A percentile compares a stretch with the other conserved stretches of the same genome.
Conservation (phyloP, 2,888 invertebrate species). For the Pandemis heparana region DNA sequence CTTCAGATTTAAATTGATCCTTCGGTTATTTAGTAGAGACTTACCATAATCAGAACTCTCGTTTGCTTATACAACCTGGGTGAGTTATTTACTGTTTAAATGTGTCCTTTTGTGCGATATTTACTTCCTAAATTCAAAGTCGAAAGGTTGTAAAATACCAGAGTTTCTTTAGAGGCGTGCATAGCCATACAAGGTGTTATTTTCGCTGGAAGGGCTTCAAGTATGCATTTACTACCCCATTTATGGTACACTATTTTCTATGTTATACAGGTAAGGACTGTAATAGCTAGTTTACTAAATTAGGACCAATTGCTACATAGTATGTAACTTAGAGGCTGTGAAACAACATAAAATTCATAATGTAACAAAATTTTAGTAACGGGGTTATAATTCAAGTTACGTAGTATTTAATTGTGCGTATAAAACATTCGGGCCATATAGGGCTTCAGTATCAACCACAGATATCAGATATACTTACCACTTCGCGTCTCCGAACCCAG, state of each 20-base stretch:
- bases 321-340: background rate
- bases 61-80: background rate
- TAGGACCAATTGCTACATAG: constrained; percentile 2
- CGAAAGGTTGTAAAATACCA: background rate
- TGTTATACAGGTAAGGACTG: background rate
- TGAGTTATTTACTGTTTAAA: background rate
- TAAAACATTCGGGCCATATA: no score
- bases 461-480: no score
- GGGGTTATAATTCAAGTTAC: background rate
- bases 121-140: background rate
- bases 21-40: no score
- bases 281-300: background rate
- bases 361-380: background rate
- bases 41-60: no score
- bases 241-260: constrained; percentile 6
- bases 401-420: no score
- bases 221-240: background rate
- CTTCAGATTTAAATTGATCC: no score
- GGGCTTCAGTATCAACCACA: no score
- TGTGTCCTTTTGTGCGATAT: background rate
- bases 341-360: background rate
- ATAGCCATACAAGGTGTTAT: constrained; percentile 1
- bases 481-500: no score
- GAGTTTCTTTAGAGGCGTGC: background rate
- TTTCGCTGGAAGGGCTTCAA: background rate